Evolutionary conservation across 2,797 vertebrate species (phyloP).

Genomic region (Halcyon leucocephala): DNA sequence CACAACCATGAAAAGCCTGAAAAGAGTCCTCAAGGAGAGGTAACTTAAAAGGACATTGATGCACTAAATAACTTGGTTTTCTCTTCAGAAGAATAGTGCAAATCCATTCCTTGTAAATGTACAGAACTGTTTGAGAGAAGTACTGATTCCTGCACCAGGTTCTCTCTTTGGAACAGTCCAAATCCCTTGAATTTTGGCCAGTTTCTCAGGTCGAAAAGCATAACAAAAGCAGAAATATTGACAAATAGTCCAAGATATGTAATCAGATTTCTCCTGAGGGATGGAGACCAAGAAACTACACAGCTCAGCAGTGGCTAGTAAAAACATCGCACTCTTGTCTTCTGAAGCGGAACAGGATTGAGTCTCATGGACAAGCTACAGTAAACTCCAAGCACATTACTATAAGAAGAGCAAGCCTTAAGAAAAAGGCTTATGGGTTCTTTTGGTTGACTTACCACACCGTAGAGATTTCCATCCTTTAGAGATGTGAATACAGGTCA

Average conservation of each 20-base stretch:
- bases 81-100: neutral
- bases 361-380: rapidly evolving
- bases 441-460: neutral
- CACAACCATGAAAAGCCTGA: neutral
- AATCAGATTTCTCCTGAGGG: neutral
- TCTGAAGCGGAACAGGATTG: neutral
- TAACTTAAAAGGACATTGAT: neutral
- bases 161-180: neutral
- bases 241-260: neutral
- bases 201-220: neutral
- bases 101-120: neutral
- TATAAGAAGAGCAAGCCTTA: neutral
- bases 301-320: neutral
- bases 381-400: neutral
- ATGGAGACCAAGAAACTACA: neutral
- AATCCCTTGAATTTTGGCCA: neutral
- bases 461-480: neutral
- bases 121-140: neutral
- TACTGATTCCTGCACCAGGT: neutral
- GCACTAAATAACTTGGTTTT: neutral
- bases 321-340: neutral
- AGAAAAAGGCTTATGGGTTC: rapidly evolving
- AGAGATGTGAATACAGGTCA: neutral
- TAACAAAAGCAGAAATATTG: neutral
- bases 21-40: neutral